These are phyloP conservation scores for Myotis davidii DNA, from an alignment of 2,113 vertebrate species.

Conservation along the genomic window DNA sequence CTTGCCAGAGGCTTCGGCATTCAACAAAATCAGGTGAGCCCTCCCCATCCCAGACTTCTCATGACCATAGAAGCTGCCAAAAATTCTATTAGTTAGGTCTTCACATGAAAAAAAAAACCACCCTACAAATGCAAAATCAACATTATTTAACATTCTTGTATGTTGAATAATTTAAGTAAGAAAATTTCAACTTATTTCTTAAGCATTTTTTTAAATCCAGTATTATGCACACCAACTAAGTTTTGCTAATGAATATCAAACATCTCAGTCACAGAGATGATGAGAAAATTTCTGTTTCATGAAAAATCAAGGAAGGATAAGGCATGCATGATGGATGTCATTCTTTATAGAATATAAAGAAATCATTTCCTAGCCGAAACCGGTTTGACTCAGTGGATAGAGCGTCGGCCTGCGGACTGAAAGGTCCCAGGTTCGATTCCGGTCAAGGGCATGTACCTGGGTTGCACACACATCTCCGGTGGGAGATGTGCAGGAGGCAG, in stretches of 20 bases:
- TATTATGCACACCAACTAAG: too few species aligned
- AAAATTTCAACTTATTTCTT: background rate
- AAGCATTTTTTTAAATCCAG: background rate
- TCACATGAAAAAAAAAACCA: background rate
- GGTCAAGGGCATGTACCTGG: too few species aligned
- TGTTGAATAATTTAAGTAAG: background rate
- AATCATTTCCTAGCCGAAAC: background rate
- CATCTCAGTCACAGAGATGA: background rate
- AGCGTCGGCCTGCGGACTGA: too few species aligned
- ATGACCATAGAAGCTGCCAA: background rate
- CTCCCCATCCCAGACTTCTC: background rate
- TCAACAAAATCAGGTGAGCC: background rate
- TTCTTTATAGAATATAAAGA: background rate
- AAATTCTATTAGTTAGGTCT: background rate
- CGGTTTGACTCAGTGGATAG: too few species aligned
- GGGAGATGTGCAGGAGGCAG: too few species aligned
- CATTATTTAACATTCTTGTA: background rate
- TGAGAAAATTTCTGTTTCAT: background rate
- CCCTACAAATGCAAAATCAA: background rate
- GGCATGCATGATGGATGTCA: accelerated
- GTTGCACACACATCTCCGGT: too few species aligned
- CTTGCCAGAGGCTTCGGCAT: background rate
- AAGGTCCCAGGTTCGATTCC: too few species aligned
- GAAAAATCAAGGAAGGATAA: background rate
- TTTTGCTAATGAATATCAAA: background rate